Evolutionary conservation across 2,113 vertebrate species (phyloP), one percentile per base, ranked within the genome.

Genomic region (Nothocercus nigrocapillus): DNA sequence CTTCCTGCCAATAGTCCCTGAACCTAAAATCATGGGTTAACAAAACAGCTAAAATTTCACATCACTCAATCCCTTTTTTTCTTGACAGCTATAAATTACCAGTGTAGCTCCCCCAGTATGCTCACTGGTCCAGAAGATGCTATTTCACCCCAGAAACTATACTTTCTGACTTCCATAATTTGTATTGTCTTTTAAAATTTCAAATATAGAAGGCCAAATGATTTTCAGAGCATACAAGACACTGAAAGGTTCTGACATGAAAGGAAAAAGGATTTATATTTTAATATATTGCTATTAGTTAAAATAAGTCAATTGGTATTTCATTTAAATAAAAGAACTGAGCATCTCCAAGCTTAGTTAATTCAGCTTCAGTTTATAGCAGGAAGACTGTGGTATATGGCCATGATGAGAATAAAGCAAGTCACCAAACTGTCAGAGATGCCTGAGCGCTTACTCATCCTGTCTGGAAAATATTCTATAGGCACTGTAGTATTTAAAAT

Each of bases 1-100:
- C 84, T 77, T 85, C 44, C 67, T 93, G 92, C 88, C 89, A 93
- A 42, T n/a, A 76, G 44, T 45, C 30, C 27, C 53, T 90, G 82
- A 93, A 95, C 69, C 44, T 62, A 91, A 91, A 96, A 93, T 72
- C 79, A 53, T 30, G 64, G 51, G 34, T 93, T 97, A 94, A 94
- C 56, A 75, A 85, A 96, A 62, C n/a, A 94, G 44, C 36, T 88
- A 92, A 77, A 89, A 88, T 81, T 90, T 95, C 79, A 95, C 53
- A 86, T 58, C 20, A 63, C 38, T 96, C 47, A 75, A 78, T 36
- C 93, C 14, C 2, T 49, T 51, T 80, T 72, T 63, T 47, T 9
- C 42, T 88, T 91, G 86, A 90, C 36, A 94, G 42, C 80, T 82
- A 47, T 42, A 85, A 81, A 86, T 59, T 83, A 72, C 3, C 15